Evolutionary conservation across 2,888 invertebrate genomes (phyloP).

Genomic region (Nudaria mundana): DNA sequence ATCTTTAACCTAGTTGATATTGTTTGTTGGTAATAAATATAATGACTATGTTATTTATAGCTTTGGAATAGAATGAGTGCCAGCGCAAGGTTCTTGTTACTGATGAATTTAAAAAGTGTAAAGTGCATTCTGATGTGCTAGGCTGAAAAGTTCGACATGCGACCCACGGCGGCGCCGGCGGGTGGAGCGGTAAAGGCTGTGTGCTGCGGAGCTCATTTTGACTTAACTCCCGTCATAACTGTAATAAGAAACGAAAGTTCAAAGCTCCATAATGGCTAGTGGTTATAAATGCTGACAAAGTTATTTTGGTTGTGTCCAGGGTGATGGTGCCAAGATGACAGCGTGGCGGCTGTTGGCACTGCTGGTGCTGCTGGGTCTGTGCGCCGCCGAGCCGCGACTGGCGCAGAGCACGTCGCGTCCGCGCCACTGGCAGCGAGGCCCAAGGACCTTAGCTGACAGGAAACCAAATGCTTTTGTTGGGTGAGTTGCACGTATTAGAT

Average conservation of each 20-base stretch:
- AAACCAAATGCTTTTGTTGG: slow-evolving; percentile 67
- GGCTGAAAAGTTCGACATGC: too few relatives aligned
- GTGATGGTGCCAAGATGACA: slow-evolving; percentile 76
- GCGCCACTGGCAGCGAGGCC: slow-evolving; percentile 60
- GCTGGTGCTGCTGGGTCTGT: slow-evolving; percentile 52
- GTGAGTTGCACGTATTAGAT: slow-evolving; percentile 49
- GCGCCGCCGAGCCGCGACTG: slow-evolving; percentile 53
- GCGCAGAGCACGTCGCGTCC: slow-evolving; percentile 45
- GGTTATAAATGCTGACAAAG: too few relatives aligned
- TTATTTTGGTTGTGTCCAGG: slow-evolving; percentile 43
- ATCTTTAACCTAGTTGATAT: slow-evolving; percentile 28
- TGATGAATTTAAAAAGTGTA: too few relatives aligned
- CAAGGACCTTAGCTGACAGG: slow-evolving; percentile 60
- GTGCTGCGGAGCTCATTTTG: too few relatives aligned
- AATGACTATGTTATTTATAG: slow-evolving; percentile 16
- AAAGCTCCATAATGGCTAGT: too few relatives aligned
- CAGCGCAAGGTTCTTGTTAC: too few relatives aligned
- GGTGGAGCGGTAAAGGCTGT: too few relatives aligned
- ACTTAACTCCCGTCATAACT: neutral
- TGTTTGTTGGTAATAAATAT: slow-evolving; percentile 34
- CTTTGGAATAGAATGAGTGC: too few relatives aligned
- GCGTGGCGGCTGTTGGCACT: slow-evolving; percentile 52
- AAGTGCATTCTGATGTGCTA: too few relatives aligned
- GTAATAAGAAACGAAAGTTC: neutral
- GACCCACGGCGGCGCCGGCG: too few relatives aligned